Evolutionary conservation across 1,140 invertebrate genomes (phyloP), one percentile per base, ranked within the genome.

Genomic region (Tachypleus tridentatus): DNA sequence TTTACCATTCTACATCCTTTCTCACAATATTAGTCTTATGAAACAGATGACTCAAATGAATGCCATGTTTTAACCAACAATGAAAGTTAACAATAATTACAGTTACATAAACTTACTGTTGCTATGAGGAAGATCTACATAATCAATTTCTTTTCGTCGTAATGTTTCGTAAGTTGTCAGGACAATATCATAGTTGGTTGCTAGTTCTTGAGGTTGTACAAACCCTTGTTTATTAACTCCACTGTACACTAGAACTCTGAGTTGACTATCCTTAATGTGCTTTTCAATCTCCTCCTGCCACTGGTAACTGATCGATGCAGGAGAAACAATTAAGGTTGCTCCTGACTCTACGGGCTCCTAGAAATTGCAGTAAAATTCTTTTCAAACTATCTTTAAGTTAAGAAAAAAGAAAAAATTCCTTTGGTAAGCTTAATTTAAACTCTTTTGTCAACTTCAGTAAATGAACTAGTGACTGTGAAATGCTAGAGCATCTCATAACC

Each of bases 251-350:
- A 84, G 75, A 8, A 87, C 80, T 72, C 77, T 81, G 8, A 86
- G 73, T 50, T 73, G 68, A 51, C 79, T 73, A 49, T 79, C 76
- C 1, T 74, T 72, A 8, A 88, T 76, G 73, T 89, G 87, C 69
- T 82, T 67, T 4, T 51, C 11, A 9, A 73, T 67, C 64, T 91
- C 88, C n/a, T 83, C 79, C 5, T 81, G 76, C 88, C 88, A 91
- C 74, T 91, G 88, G 66, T 81, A 76, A 63, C 80, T 79, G 48
- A 91, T 86, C 52, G 83, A 79, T 7, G 71, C 70, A 47, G 88
- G 88, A 1, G 86, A 81, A n/a, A 91, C 83, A 68, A 91, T 89
- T 51, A 91, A 76, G 4, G 88, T 90, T 4, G 84, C 82, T 51
- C 78, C 76, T 2, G 83, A 82, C 29, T 29, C 29, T 29, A 29